These are phyloP conservation scores for Oasisia sp. DNA, from an alignment of 2,888 invertebrate species.

Conservation along the genomic window DNA sequence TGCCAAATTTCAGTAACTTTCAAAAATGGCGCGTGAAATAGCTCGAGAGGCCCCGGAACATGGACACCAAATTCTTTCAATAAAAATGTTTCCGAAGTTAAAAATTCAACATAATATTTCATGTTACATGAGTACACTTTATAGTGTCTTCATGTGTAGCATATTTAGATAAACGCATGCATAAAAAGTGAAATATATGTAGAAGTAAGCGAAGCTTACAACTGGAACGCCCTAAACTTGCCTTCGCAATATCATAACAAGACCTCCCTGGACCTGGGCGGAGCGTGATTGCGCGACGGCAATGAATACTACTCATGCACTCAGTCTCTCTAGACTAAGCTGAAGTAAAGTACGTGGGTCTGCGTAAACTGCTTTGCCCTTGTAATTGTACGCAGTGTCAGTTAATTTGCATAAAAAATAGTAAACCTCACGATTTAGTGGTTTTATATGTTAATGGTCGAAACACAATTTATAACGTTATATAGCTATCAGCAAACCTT, in stretches of 20 bases:
- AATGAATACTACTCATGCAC: background rate
- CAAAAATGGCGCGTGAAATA: slow-evolving; percentile 17
- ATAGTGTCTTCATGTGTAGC: background rate
- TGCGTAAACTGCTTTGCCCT: too few relatives aligned
- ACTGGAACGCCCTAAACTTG: background rate
- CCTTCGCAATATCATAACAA: slow-evolving; percentile 17
- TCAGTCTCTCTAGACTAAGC: background rate
- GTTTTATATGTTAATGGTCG: background rate
- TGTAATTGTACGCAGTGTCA: too few relatives aligned
- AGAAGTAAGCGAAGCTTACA: background rate
- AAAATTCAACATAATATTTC: background rate
- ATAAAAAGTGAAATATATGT: background rate
- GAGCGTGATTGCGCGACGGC: background rate
- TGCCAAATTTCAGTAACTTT: slow-evolving; percentile 17
- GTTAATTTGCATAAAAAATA: too few relatives aligned
- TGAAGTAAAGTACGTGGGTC: background rate
- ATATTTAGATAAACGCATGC: background rate
- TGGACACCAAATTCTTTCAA: background rate
- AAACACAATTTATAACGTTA: too few relatives aligned
- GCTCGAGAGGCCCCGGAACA: slow-evolving; percentile 11
- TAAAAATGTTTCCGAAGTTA: background rate
- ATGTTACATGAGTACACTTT: background rate
- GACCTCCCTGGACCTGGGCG: background rate
- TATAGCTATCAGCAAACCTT: too few relatives aligned
- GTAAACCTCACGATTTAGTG: background rate